These are phyloP conservation scores for Datnioides undecimradiatus DNA, from an alignment of 2,113 vertebrate genomes.

Conservation along the genomic window DNA sequence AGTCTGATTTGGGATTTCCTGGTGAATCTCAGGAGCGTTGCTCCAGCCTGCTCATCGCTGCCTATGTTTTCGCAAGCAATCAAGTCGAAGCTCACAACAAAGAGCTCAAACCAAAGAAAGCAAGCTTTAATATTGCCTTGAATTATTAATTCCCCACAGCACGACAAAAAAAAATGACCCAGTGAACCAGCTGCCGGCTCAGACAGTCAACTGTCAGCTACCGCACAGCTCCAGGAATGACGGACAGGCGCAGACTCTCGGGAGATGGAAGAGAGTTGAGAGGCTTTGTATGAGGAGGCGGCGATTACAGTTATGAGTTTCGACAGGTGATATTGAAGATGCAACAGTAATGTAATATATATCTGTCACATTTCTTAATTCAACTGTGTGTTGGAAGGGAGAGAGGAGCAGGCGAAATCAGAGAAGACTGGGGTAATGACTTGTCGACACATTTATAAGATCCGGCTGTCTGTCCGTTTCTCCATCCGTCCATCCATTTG, in stretches of 20 bases:
- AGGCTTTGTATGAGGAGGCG: background rate
- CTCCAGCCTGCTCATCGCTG: background rate
- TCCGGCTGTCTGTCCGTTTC: no score
- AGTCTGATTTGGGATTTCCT: constrained; percentile 37
- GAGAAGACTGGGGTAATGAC: background rate
- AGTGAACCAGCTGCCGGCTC: constrained; percentile 30
- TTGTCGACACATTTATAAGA: background rate
- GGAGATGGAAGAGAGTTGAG: background rate
- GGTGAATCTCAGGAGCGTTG: constrained; percentile 18
- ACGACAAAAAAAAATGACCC: constrained; percentile 42
- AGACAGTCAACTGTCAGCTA: constrained; percentile 34
- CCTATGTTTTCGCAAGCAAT: constrained; percentile 58
- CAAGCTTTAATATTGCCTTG: constrained; percentile 59
- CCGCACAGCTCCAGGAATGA: constrained; percentile 6
- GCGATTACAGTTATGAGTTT: constrained; percentile 27
- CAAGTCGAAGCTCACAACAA: constrained; percentile 53
- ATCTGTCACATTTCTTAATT: background rate
- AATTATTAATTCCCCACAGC: constrained; percentile 68
- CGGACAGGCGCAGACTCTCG: background rate
- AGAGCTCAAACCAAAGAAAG: constrained; percentile 47
- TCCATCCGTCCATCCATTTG: no score
- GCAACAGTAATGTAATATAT: background rate
- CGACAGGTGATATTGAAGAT: constrained; percentile 19
- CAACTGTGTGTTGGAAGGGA: constrained; percentile 15
- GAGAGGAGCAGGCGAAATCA: no score